Evolutionary conservation across 2,888 invertebrate genomes (phyloP).

Genomic region (Rambutsinella grinnellia): DNA sequence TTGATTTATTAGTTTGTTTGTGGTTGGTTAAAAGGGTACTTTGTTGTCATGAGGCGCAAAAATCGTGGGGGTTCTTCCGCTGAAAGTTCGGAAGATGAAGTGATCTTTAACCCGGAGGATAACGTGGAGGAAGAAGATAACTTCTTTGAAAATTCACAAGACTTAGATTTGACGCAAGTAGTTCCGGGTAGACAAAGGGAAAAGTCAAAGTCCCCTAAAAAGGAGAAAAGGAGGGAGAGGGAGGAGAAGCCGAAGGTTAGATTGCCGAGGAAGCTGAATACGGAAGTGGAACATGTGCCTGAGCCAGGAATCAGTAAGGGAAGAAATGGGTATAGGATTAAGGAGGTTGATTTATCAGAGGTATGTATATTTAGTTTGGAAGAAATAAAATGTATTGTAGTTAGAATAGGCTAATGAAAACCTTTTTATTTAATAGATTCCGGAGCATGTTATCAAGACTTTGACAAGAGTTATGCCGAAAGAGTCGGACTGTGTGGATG

Average conservation of each 20-base stretch:
- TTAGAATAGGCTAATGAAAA: too few relatives aligned
- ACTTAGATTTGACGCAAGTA: constrained; percentile 13
- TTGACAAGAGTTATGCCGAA: constrained; percentile 16
- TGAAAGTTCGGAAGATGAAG: constrained; percentile 27
- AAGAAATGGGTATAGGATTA: constrained; percentile 13
- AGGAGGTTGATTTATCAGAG: constrained; percentile 39
- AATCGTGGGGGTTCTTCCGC: background rate
- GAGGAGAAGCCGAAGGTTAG: background rate
- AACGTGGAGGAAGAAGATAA: constrained; percentile 4
- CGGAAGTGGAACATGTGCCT: background rate
- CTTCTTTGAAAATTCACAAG: constrained; percentile 24
- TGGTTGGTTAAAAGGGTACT: too few relatives aligned
- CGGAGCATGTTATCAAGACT: constrained; percentile 25
- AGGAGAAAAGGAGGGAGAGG: constrained; percentile 11
- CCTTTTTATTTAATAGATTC: constrained; percentile 22
- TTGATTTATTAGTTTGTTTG: background rate
- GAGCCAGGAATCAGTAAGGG: background rate
- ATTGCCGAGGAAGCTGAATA: background rate
- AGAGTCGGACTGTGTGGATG: background rate
- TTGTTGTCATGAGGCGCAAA: constrained; percentile 12
- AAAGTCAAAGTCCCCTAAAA: constrained; percentile 6
- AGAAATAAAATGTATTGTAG: too few relatives aligned
- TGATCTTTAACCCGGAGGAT: background rate
- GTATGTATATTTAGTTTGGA: constrained; percentile 5
- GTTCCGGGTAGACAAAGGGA: background rate